These are phyloP conservation scores for Bellardia pandia DNA, from an alignment of 2,888 invertebrate species.

Conservation along the genomic window DNA sequence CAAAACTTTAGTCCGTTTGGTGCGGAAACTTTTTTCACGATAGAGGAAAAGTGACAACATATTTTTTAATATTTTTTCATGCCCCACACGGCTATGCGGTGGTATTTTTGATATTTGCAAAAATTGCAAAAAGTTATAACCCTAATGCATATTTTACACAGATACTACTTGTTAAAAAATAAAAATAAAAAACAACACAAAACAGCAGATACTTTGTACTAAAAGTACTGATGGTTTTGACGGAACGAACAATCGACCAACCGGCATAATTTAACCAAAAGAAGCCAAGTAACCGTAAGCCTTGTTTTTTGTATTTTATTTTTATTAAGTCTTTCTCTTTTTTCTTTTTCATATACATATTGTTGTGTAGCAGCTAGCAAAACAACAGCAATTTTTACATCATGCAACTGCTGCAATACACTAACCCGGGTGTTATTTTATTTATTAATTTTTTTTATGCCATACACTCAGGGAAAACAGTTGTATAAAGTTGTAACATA, in stretches of 20 bases:
- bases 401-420: slow-evolving; percentile 65
- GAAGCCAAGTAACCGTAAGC: slow-evolving; percentile 74
- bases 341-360: slow-evolving; percentile 5
- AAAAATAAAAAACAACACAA: slow-evolving; percentile 6
- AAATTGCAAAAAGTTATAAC: no score
- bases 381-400: slow-evolving; percentile 62
- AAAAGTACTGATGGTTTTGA: slow-evolving; percentile 54
- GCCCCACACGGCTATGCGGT: no score
- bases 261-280: slow-evolving; percentile 72
- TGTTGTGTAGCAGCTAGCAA: slow-evolving; percentile 3
- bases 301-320: slow-evolving; percentile 55
- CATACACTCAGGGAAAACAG: slow-evolving; percentile 39
- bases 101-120: no score
- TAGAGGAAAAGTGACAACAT: no score
- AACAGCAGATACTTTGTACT: slow-evolving; percentile 41
- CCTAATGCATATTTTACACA: slow-evolving; percentile 1
- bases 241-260: slow-evolving; percentile 56
- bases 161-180: slow-evolving; percentile 10
- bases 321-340: slow-evolving; percentile 60
- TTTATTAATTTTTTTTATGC: background rate
- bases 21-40: no score
- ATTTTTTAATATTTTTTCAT: no score
- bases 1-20: no score
- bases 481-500: no score
- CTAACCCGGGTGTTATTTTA: slow-evolving; percentile 43